Percentiles rank a stretch among this genome's conserved stretches.
phyloP scores from a whole-genome alignment of 2,113 vertebrate genomes.

The Arenaria interpres region DNA sequence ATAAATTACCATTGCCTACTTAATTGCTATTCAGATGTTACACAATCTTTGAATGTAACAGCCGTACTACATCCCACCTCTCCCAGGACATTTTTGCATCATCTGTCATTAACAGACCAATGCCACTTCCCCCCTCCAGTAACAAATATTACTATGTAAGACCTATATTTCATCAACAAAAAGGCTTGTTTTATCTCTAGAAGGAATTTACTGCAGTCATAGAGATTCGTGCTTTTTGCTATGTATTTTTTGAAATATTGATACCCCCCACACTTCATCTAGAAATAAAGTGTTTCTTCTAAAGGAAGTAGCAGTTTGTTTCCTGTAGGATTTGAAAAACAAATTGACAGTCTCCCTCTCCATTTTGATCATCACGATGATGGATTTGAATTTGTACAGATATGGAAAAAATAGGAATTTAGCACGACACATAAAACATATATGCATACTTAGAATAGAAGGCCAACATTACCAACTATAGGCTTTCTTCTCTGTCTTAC shows the following conservation, averaged over 20 bases:
- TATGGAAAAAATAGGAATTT: background rate
- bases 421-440: background rate
- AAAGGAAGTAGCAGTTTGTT: conserved; percentile 1
- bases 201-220: background rate
- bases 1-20: background rate
- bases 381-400: background rate
- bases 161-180: background rate
- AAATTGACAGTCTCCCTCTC: background rate
- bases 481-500: background rate
- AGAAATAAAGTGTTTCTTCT: background rate
- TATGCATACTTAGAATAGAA: too few relatives aligned
- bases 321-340: background rate
- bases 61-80: background rate
- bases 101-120: background rate
- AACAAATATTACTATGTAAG: background rate
- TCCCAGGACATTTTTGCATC: background rate
- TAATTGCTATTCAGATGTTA: background rate
- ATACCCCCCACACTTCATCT: background rate
- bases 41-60: background rate
- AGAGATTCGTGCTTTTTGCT: background rate
- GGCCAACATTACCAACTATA: background rate
- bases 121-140: background rate
- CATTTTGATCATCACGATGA: background rate
- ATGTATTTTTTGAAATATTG: background rate
- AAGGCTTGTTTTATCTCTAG: background rate